Evolutionary conservation across 1,140 invertebrate genomes (phyloP), one percentile per base, ranked within the genome.

Genomic region (Belonocnema kinseyi): DNA sequence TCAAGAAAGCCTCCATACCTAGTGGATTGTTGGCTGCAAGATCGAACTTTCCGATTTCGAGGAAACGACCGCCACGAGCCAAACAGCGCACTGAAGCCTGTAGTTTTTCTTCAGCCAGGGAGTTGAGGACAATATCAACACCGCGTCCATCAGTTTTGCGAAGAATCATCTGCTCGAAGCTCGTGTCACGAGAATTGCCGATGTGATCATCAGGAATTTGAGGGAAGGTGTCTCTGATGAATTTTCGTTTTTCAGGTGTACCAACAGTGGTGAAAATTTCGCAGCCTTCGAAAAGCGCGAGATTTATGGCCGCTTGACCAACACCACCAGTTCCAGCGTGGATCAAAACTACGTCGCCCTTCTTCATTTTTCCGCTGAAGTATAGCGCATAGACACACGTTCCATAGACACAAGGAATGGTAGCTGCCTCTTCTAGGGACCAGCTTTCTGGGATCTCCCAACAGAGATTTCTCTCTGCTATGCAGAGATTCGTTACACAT

Each of bases 351-450:
- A 88, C 93, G 53, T 96, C 94, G 1, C 94, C 94, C 78, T 92
- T 92, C 73, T 92, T 92, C 78, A 96, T 92, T 52, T 91, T 88
- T 33, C 93, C 92, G 75, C 83, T 88, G 0, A 87, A 52, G 53
- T 94, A 92, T 75, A 99, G 92, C 11, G 97, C 95, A 87, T 97
- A 97, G 80, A 97, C 96, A 3, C 94, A 96, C 0, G 97, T 98
- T 61, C 93, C 93, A 86, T 98, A 98, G 7, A 96, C 96, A 1
- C 95, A 95, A 4, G 97, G 97, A 0, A 99, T 93, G 0, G 97
- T 97, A 0, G 96, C 96, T 1, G 97, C 98, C 58, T 99, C 96
- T 85, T 96, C 94, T 21, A 99, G 89, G 1, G 93, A 93, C 97
- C 97, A 98, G 7, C 93, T 84, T 1, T 96, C 93, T 4, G 98